Conservation (phyloP, 2,888 invertebrate species). For the Cosmia trapezina region DNA sequence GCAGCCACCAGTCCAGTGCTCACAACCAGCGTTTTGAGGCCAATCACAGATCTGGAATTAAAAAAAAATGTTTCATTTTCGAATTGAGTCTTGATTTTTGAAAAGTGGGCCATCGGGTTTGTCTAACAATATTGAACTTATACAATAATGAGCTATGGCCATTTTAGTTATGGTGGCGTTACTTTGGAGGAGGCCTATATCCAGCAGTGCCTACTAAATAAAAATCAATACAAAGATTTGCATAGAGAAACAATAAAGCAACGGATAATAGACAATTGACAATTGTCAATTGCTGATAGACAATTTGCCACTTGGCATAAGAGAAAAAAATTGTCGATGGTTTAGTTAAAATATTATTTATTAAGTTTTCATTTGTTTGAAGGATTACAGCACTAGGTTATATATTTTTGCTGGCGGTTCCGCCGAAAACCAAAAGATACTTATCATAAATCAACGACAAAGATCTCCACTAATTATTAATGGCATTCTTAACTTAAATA, state of each 20-base stretch:
- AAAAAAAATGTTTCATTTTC: neutral
- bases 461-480: conserved; percentile 19
- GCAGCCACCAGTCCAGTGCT: conserved; percentile 18
- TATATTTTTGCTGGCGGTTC: neutral
- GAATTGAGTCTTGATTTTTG: neutral
- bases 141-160: neutral
- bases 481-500: conserved; percentile 15
- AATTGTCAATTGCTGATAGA: too few relatives aligned
- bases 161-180: neutral
- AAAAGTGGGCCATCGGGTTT: too few relatives aligned
- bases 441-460: conserved; percentile 16
- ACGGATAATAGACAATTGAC: too few relatives aligned
- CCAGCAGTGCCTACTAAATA: neutral
- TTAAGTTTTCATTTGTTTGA: neutral
- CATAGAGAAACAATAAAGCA: neutral
- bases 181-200: neutral
- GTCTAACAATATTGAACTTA: too few relatives aligned
- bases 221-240: neutral
- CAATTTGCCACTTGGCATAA: too few relatives aligned
- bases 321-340: neutral
- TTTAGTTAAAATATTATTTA: neutral
- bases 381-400: neutral
- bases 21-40: conserved; percentile 63
- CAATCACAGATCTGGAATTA: conserved; percentile 65
- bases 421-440: neutral